Conservation (phyloP, 2,113 vertebrate genomes). For the Lontra canadensis region DNA sequence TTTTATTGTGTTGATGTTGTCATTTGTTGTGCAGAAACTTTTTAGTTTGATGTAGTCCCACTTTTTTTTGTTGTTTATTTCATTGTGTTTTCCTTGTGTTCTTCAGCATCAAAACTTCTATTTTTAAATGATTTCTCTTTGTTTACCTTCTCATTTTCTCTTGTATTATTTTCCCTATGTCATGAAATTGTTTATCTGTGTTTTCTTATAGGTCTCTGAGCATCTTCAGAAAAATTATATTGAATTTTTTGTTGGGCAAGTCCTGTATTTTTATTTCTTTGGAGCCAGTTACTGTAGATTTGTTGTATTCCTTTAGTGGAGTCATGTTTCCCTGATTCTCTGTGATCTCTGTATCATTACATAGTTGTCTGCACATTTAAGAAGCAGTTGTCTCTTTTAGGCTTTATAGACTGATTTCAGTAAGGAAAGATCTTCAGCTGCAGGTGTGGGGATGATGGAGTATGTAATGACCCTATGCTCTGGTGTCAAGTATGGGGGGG, state of each 20-base stretch:
- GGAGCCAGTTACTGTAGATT: background rate
- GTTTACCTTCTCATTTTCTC: background rate
- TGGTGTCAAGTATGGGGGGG: background rate
- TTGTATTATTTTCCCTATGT: background rate
- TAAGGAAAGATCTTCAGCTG: background rate
- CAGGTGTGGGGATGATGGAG: too few species aligned
- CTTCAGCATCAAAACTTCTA: background rate
- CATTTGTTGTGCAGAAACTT: background rate
- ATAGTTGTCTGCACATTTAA: background rate
- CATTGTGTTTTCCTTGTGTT: background rate
- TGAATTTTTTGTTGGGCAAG: background rate
- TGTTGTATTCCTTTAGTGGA: background rate
- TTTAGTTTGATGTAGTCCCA: background rate
- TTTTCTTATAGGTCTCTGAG: background rate
- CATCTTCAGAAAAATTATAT: background rate
- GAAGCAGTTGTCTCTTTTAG: background rate
- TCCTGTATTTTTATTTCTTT: background rate
- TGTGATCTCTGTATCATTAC: background rate
- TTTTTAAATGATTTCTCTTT: background rate
- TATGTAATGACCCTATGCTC: background rate
- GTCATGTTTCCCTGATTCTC: background rate
- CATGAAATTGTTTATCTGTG: background rate
- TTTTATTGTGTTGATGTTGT: background rate
- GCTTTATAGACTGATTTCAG: background rate
- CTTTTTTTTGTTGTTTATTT: background rate